Conservation (phyloP, 2,113 vertebrate genomes). For the Andinoacara biseriatus region DNA sequence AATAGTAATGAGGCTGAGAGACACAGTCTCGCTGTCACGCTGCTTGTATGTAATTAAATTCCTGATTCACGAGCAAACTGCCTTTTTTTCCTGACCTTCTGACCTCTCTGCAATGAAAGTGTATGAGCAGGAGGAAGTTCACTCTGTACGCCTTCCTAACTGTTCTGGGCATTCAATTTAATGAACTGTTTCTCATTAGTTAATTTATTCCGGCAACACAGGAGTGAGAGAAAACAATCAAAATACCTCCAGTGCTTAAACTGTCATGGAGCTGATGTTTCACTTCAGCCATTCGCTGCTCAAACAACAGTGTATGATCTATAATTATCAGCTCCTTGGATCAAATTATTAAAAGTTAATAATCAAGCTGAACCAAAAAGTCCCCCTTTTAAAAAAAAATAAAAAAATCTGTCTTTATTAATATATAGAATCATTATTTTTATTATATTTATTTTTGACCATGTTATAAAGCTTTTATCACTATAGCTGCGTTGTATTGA, state of each 20-base stretch:
- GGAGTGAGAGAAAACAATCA: not conserved
- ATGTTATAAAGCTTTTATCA: not conserved
- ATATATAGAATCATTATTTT: too few species aligned
- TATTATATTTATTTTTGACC: not conserved
- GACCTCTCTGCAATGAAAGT: constrained; percentile 32
- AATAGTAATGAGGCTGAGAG: constrained; percentile 50
- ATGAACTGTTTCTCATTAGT: not conserved
- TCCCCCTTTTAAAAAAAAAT: not conserved
- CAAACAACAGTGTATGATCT: not conserved
- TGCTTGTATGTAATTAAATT: constrained; percentile 60
- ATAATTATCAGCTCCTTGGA: not conserved
- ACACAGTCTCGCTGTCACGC: constrained; percentile 22
- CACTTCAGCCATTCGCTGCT: not conserved
- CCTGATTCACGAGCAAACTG: constrained; percentile 55
- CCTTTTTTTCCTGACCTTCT: constrained; percentile 48
- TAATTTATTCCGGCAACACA: not conserved
- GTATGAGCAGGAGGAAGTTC: not conserved
- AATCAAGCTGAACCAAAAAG: not conserved
- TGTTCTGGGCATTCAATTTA: not conserved
- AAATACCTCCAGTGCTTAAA: not conserved
- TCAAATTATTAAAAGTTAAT: constrained; percentile 4
- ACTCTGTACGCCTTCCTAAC: not conserved
- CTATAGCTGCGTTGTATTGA: not conserved
- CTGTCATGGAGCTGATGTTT: not conserved
- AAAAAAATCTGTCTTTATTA: not conserved